These are phyloP conservation scores for Syrmaticus mikado DNA, from an alignment of 2,113 vertebrate species.

Conservation along the genomic window DNA sequence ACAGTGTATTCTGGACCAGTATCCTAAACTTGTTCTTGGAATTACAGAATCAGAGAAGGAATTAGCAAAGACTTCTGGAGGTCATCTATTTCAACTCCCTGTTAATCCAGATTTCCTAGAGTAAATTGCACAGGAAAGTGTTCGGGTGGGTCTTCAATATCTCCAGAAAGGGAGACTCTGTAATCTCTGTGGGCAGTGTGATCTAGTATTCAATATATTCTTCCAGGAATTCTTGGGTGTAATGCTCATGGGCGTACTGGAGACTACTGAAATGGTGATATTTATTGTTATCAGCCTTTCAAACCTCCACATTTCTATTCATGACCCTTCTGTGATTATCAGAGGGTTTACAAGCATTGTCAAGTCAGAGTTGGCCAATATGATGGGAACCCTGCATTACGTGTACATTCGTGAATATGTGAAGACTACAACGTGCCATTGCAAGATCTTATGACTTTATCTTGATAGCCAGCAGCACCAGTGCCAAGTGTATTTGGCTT, in stretches of 20 bases:
- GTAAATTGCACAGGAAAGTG: too few relatives aligned
- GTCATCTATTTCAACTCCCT: too few relatives aligned
- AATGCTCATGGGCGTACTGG: background rate
- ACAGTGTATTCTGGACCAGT: background rate
- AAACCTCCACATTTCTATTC: background rate
- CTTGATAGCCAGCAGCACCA: constrained; percentile 30
- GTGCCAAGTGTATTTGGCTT: constrained; percentile 34
- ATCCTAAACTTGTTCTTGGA: background rate
- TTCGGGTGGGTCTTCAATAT: too few relatives aligned
- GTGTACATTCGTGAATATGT: background rate
- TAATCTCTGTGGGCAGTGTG: too few relatives aligned
- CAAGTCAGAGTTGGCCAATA: accelerated
- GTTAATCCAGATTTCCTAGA: too few relatives aligned
- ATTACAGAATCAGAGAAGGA: too few relatives aligned
- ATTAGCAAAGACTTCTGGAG: too few relatives aligned
- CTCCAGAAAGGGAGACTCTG: too few relatives aligned
- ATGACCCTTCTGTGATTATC: background rate
- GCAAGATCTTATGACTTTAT: background rate
- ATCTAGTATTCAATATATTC: too few relatives aligned
- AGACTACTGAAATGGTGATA: background rate
- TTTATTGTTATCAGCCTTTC: background rate
- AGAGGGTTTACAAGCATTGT: background rate
- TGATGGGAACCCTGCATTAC: background rate
- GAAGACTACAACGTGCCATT: background rate
- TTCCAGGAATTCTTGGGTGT: background rate